Percentiles rank a stretch among this genome's conserved stretches.
phyloP scores from a whole-genome alignment of 2,113 vertebrate genomes.

The Sylvilagus bachmani region DNA sequence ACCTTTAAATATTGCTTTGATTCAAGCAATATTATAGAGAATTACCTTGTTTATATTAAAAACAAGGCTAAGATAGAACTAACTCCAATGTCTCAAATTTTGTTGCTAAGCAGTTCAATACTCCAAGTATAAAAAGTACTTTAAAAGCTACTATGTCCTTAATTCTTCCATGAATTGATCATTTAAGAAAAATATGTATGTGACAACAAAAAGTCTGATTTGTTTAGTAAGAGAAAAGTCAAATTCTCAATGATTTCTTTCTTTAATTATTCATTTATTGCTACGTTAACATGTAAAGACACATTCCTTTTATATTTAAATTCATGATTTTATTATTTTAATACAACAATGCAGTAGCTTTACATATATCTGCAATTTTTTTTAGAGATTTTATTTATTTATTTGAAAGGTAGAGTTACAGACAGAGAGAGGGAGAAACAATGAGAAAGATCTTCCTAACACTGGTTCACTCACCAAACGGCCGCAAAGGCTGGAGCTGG shows the following conservation, averaged over 20 bases:
- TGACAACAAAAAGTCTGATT: background rate
- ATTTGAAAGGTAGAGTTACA: no score
- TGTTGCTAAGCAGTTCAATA: background rate
- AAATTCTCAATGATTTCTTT: background rate
- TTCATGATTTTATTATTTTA: no score
- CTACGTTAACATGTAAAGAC: background rate
- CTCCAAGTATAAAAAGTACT: background rate
- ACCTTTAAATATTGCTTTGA: background rate
- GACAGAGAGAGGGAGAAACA: no score
- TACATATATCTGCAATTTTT: no score
- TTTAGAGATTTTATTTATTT: no score
- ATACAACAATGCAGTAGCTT: no score
- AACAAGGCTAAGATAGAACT: background rate
- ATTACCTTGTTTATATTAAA: slow-evolving; percentile 18
- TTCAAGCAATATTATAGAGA: slow-evolving; percentile 34
- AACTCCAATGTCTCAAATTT: background rate
- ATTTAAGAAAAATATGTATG: background rate
- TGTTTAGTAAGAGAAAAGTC: background rate
- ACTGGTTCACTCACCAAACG: no score
- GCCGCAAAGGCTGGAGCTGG: no score
- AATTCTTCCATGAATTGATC: background rate
- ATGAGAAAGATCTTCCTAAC: no score
- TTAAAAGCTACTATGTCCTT: background rate
- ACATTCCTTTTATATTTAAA: background rate
- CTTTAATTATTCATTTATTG: background rate